Base-by-base conservation (phyloP, 2,113 vertebrate genomes). In the Notarius lentiginosus region DNA sequence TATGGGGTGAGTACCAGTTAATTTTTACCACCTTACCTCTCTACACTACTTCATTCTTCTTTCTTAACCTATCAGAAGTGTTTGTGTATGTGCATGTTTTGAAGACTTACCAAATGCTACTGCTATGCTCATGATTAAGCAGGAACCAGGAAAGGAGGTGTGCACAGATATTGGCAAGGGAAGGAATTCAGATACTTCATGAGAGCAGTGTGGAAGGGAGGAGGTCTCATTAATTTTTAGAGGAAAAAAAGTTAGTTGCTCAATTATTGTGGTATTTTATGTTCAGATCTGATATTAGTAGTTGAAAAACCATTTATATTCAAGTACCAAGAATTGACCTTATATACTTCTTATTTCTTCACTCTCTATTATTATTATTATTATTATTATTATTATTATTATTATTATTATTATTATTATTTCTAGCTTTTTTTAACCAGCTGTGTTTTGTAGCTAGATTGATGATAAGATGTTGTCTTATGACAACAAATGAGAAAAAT, bases 1-100 rank as follows among this genome's bases (percentile, higher is more conserved):
- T 99, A 99, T 95, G 98, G 98, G 96, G 98, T 99, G 96, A 99
- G 98, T 98, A 95, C 93, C 89, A 51, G 17, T 68, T 65, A 20
- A 11, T 47, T 83, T 14, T 41, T 22, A 41, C 20, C 9, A 58
- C 14, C 24, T 82, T 18, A 58, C 8, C 15, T 0, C 30, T 61
- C 27, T 56, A 1, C 8, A 49, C 61, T 84, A 68, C 83, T 82
- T 12, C 27, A 58, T 68, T 79, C 34, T 81, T 61, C n/a, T 70
- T 8, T 51, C 49, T 12, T 56, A 0, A 75, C 51, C 7, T 24
- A 15, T 70, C 61, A 34, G 17, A 89, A 7, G 17, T 24, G 53
- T 68, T 61, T 60, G 15, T 63, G 18, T 66, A 27, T 65, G 63
- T 11, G 27, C 15, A 34, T 34, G 7, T 34, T 30, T 60, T 8